Evolutionary conservation across 2,888 invertebrate genomes (phyloP).

Genomic region (Electrophaes corylata): DNA sequence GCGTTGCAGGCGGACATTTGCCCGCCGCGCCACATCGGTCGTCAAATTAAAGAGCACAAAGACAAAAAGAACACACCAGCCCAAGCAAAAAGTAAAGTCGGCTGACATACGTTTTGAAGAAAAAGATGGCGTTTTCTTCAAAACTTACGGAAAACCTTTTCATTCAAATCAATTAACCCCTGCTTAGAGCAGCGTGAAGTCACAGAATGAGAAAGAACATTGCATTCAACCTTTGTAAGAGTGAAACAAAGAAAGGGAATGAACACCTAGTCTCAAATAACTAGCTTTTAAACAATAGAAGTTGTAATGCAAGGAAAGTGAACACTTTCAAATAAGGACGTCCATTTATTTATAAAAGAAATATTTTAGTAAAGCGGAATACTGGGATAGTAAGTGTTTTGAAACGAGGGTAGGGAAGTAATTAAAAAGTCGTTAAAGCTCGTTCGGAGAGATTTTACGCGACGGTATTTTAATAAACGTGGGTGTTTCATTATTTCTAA

Average conservation of each 20-base stretch:
- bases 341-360: slow-evolving; percentile 30
- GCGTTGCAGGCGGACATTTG: no score
- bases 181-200: not conserved
- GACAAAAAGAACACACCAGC: no score
- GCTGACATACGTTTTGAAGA: no score
- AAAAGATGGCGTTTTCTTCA: no score
- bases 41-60: no score
- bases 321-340: slow-evolving; percentile 4
- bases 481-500: slow-evolving; percentile 6
- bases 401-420: slow-evolving; percentile 38
- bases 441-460: slow-evolving; percentile 23
- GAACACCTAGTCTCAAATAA: not conserved
- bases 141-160: no score
- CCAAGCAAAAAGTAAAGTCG: no score
- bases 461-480: slow-evolving; percentile 26
- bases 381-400: slow-evolving; percentile 30
- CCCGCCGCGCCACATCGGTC: no score
- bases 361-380: slow-evolving; percentile 31
- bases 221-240: not conserved
- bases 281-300: not conserved
- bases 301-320: not conserved
- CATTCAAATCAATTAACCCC: not conserved
- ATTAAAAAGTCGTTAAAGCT: slow-evolving; percentile 52
- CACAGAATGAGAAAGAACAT: not conserved
- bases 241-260: not conserved